Base-by-base conservation (phyloP, 2,888 invertebrate species). In the Tribolium freemani region DNA sequence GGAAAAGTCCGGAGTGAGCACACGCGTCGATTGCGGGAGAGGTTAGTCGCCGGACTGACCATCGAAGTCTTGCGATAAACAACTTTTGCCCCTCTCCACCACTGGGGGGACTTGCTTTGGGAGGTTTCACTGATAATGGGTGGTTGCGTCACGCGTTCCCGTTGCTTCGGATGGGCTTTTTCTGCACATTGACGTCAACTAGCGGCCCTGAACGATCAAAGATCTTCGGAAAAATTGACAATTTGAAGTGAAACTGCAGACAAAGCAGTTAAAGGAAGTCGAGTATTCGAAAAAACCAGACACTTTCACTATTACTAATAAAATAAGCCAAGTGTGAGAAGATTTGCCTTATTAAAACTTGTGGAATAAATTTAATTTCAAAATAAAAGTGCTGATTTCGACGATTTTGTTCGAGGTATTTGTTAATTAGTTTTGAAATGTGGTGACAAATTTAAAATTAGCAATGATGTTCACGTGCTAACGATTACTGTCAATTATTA, bases 1-100 rank as follows among this genome's bases (percentile, higher is more conserved):
- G 67, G 67, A 67, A 67, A 67, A 67, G 26, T 67, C 67, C 67
- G 67, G 67, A 31, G 21, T n/a, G 44, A 21, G 16, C 31, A 20
- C 20, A 30, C 45, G 69, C 69, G 58, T 58, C 38, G 38, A 50
- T 9, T 21, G n/a, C 10, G 10, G 31, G 50, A 21, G 51, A 70
- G 69, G 73, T 73, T 73, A 4, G 69, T 66, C 73, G 73, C 69
- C 60, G 66, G 69, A 73, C 73, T 73, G 69, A 60, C 58, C 57
- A 54, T 69, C 66, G 69, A 69, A 73, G 69, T 73, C 73, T 70
- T 64, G 10, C 69, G 38, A 63, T 45, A 30, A 50, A 26, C 68
- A 61, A 50, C 53, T 16, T 10, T 58, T 46, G 57, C 73, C 73
- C 72, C 69, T 26, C 71, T 71, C 46, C 70, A 63, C 54, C 38